Evolutionary conservation across 1,140 invertebrate species (phyloP), one percentile per base, ranked within the genome.

Genomic region (Zaprionus africanus): DNA sequence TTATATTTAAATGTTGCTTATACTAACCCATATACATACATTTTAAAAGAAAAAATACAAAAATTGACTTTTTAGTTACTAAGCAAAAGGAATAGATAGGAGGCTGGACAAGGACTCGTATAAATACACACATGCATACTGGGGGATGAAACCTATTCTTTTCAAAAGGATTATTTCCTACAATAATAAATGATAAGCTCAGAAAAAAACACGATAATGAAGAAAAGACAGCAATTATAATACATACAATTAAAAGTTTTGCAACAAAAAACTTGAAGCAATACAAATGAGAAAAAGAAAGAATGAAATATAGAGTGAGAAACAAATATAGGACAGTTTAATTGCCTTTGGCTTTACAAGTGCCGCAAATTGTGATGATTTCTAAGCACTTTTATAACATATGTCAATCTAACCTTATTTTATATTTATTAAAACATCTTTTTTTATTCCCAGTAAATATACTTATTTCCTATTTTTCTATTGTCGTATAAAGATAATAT

Each of bases 61-160:
- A 9, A 26, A 12, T 13, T 49, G 1, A 49, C 2, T 67, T 22
- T 34, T 4, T 43, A n/a, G 2, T 67, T 43, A 15, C 43, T n/a
- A 43, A 15, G n/a, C 15, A 49, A 22, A 22, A 58, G 13, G 11
- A 6, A 70, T 6, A 64, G 28, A 53, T 4, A 28, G 34, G 15
- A 49, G 31, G 22, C 34, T 60, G 15, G 31, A 31, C n/a, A 34
- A 31, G n/a, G 53, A 58, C 57, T 58, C 34, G 59, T 19, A 70
- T 53, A 78, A 28, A 63, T 38, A 60, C 56, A 66, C 19, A 24
- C 46, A 51, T 79, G 58, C 67, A 73, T 57, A 79, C 69, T 63
- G 65, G 46, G 6, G 41, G 41, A 3, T 51, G 4, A 51, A 51
- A 51, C 13, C 24, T 24, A 51, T 13, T 51, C n/a, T 41, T 41